Percentiles rank a stretch among this genome's conserved stretches.
These are phyloP conservation scores for Holcopasites calliopsidis DNA, from an alignment of 1,140 invertebrate species.

Conservation along the genomic window DNA sequence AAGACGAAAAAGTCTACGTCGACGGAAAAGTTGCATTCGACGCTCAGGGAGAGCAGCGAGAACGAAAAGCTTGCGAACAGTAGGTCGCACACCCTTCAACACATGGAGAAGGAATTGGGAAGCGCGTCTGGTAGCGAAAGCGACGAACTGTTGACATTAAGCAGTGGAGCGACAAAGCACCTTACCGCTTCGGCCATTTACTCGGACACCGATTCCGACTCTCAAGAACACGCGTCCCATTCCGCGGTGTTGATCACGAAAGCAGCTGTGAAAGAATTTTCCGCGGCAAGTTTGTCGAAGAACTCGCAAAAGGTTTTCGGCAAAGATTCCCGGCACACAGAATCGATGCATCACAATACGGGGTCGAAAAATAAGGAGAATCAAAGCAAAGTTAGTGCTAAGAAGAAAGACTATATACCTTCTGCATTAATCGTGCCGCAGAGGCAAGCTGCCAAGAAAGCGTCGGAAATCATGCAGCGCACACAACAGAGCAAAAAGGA, in stretches of 20 bases:
- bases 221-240: slow-evolving; percentile 81
- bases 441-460: slow-evolving; percentile 93
- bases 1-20: slow-evolving; percentile 71
- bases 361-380: slow-evolving; percentile 76
- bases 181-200: slow-evolving; percentile 83
- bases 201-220: slow-evolving; percentile 87
- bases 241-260: slow-evolving; percentile 85
- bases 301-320: slow-evolving; percentile 69
- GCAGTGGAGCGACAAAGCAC: slow-evolving; percentile 69
- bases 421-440: slow-evolving; percentile 94
- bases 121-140: slow-evolving; percentile 85
- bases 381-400: slow-evolving; percentile 81
- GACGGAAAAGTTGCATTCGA: slow-evolving; percentile 59
- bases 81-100: slow-evolving; percentile 82
- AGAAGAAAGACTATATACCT: slow-evolving; percentile 84
- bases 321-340: slow-evolving; percentile 58
- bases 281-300: slow-evolving; percentile 74
- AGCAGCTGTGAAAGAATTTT: slow-evolving; percentile 91
- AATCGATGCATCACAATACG: slow-evolving; percentile 56
- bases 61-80: slow-evolving; percentile 68
- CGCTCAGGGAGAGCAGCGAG: slow-evolving; percentile 70
- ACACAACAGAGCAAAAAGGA: slow-evolving; percentile 73
- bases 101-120: slow-evolving; percentile 86
- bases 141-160: slow-evolving; percentile 86
- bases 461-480: slow-evolving; percentile 89